Base-by-base conservation (phyloP, 2,797 vertebrate genomes). In the Galago senegalensis region DNA sequence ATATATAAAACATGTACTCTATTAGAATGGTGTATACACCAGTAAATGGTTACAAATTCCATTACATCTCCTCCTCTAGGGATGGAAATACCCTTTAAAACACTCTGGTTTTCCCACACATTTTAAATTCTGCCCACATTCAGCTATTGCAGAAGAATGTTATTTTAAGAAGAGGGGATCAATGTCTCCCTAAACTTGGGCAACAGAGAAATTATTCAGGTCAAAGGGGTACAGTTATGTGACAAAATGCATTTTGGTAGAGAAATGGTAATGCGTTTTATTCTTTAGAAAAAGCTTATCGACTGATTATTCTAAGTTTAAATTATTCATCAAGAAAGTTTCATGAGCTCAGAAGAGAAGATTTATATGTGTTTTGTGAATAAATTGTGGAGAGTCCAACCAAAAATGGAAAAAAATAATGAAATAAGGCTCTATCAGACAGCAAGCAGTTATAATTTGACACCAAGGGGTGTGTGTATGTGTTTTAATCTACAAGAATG, bases 251-350 rank as follows among this genome's bases (percentile, higher is more conserved):
- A 11, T 88, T 89, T 94, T 87, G 91, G 43, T 31, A 94, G 49
- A 85, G 43, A 95, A 96, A 40, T 31, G 40, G 9, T 79, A 76
- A 80, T 46, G 18, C n/a, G 90, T 96, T 96, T 96, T 95, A 88
- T 90, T 96, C 77, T 92, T 89, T 91, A 89, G 61, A 95, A 93
- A 70, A 92, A 89, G 13, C 58, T 81, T 95, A 94, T 89, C 65
- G 91, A 92, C 89, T 93, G 94, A 80, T 96, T 94, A 95, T 97
- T 96, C 79, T 96, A 43, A 94, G 63, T 10, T 85, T 89, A 89
- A 97, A 94, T 95, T 95, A 97, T 97, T 97, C 80, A 93, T 85
- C 63, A 88, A 90, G 88, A 93, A 94, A 95, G 11, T 63, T 94
- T 89, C 63, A 60, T 82, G 43, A 77, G 58, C n/a, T 61, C 49